These are phyloP conservation scores for Ara ararauna DNA, from an alignment of 2,797 vertebrate genomes.

Conservation along the genomic window DNA sequence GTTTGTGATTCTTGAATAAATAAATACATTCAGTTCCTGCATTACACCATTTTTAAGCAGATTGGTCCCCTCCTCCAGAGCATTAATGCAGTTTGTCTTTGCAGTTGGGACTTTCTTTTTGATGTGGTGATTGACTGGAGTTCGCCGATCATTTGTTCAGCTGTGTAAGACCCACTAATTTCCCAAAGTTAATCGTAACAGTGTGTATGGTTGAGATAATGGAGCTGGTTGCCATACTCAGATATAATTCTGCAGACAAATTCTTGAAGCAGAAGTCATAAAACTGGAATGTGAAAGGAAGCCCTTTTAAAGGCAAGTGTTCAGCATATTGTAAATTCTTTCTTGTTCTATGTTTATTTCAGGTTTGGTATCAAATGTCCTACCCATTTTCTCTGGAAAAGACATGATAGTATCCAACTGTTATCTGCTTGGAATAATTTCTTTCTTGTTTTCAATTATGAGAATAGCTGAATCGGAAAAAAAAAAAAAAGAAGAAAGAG, in stretches of 20 bases:
- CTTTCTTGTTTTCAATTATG: constrained; percentile 44
- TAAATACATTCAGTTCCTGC: background rate
- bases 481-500: constrained; percentile 8
- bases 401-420: background rate
- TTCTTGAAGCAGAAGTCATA: constrained; percentile 39
- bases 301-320: constrained; percentile 12
- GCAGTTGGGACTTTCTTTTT: constrained; percentile 37
- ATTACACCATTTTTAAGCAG: constrained; percentile 5
- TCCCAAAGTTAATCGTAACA: constrained; percentile 15
- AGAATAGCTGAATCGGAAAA: constrained; percentile 50
- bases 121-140: constrained; percentile 37
- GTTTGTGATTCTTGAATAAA: constrained; percentile 15
- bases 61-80: background rate
- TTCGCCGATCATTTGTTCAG: constrained; percentile 52
- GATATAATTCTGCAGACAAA: constrained; percentile 59
- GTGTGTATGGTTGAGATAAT: constrained; percentile 32
- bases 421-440: constrained; percentile 48
- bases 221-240: background rate
- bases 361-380: constrained; percentile 63
- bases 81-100: constrained; percentile 26
- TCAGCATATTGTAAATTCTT: constrained; percentile 44
- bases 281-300: constrained; percentile 42
- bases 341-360: constrained; percentile 52
- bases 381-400: constrained; percentile 60
- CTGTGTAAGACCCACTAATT: constrained; percentile 44